phyloP scores from a whole-genome alignment of 2,888 invertebrate species.

The Hydrotaea diabolus region DNA sequence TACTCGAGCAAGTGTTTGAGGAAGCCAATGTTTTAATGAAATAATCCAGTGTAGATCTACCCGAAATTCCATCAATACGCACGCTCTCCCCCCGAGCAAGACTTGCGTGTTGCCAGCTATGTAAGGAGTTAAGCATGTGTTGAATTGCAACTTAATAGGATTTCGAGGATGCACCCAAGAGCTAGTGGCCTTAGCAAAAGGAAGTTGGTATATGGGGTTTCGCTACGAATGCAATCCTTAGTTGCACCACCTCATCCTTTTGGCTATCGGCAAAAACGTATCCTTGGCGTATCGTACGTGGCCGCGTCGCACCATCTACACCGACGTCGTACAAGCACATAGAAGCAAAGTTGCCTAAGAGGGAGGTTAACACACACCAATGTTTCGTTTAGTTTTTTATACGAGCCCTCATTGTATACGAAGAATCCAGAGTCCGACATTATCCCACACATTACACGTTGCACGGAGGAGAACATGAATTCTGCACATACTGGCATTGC shows the following conservation, averaged over 20 bases:
- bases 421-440: background rate
- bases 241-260: too few species aligned
- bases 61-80: background rate
- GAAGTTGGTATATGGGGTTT: too few species aligned
- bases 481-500: background rate
- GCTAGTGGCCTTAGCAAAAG: background rate
- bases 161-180: slow-evolving; percentile 56
- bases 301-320: too few species aligned
- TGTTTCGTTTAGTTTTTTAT: background rate
- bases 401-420: background rate
- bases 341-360: too few species aligned
- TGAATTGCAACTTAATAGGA: slow-evolving; percentile 71
- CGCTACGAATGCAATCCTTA: too few species aligned
- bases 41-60: slow-evolving; percentile 16
- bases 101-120: background rate
- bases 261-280: background rate
- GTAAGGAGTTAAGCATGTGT: slow-evolving; percentile 65
- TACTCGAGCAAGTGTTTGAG: slow-evolving; percentile 8
- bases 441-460: background rate
- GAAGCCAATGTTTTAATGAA: slow-evolving; percentile 21
- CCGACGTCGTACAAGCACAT: too few species aligned
- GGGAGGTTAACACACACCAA: background rate
- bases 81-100: background rate
- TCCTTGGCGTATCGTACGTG: too few species aligned
- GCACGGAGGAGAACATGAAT: too few species aligned